Base-by-base conservation (phyloP, 2,797 vertebrate species). In the Trematomus bernacchii region DNA sequence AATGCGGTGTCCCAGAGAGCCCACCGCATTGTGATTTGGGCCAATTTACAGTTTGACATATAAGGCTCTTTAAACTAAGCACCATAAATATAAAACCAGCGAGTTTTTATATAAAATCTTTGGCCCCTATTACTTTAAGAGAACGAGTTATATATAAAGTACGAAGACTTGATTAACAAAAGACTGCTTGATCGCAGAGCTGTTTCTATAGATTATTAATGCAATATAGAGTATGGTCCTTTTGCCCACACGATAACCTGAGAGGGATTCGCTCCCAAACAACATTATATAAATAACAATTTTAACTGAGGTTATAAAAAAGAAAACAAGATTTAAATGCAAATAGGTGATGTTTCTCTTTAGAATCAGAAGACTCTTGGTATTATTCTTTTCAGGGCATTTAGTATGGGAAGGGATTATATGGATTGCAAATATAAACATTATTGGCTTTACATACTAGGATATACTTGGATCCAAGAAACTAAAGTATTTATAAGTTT, bases 111-210 rank as follows among this genome's bases (percentile, higher is more conserved):
- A 16, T 62, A 7, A 19, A 13, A 37, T 8, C 33, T 42, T 13
- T 16, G 18, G 10, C 5, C 19, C 19, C 12, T 27, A 55, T 55
- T 30, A 9, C 43, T 46, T 19, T 18, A 19, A 33, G 18, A 52
- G 11, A 57, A 52, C 30, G 43, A 43, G 37, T 64, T 47, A 10
- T 42, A 62, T 16, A n/a, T 55, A 10, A 48, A 55, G 12, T 47
- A 48, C 33, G 42, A 69, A 68, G 30, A 42, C 16, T 3, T 42
- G 30, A 69, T 55, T 62, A 33, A 54, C 52, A 75, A 42, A 15
- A 37, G 42, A 43, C 42, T 68, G 4, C 6, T 37, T 9, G 23
- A 52, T 27, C 27, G 4, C 27, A 27, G 27, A 27, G 27, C 27
- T 27, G 27, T 27, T 27, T 27, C 27, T 27, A 27, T 58, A 19